Base-by-base conservation (phyloP, 2,797 vertebrate genomes). In the Rhincodon typus region DNA sequence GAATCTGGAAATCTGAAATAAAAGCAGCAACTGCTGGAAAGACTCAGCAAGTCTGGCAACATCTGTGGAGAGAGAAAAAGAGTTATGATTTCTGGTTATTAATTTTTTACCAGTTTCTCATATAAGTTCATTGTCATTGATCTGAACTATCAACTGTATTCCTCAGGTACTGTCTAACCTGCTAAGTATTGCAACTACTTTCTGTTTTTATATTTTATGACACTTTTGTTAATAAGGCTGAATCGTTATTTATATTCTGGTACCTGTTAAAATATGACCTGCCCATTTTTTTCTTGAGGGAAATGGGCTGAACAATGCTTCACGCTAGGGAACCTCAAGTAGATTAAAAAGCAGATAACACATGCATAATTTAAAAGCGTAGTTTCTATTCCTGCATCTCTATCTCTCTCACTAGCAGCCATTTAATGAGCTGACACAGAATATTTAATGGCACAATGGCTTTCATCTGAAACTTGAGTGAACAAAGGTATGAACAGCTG, bases 401-500 rank as follows among this genome's bases (percentile, higher is more conserved):
- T 69, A 13, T 69, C 38, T 69, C 66, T 93, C n/a, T 91, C 62
- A 69, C 25, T 27, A 23, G 66, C 19, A 21, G 66, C 38, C 90
- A 25, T 19, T 69, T 69, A 93, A 93, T 93, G 90, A 93, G 90
- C 69, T n/a, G 25, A 42, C 19, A 42, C 23, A 42, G 66, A 93
- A 93, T 93, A 93, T 93, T 93, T 93, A 69, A 93, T 69, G 2
- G 21, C 10, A 42, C 66, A 42, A 38, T n/a, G 57, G 34, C 87
- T 91, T 91, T 91, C 88, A 93, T 93, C 66, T 27, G 90, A 93
- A 93, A 93, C 66, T 67, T 38, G 66, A 69, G 66, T 69, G 38
- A 67, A 46, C 10, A 93, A 69, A 25, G 62, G 4, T 93, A 12
- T 93, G 90, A 69, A 42, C n/a, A 93, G 38, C 66, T 93, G 90